These are phyloP conservation scores for Elmis aenea DNA, from an alignment of 2,888 invertebrate genomes.

Conservation along the genomic window DNA sequence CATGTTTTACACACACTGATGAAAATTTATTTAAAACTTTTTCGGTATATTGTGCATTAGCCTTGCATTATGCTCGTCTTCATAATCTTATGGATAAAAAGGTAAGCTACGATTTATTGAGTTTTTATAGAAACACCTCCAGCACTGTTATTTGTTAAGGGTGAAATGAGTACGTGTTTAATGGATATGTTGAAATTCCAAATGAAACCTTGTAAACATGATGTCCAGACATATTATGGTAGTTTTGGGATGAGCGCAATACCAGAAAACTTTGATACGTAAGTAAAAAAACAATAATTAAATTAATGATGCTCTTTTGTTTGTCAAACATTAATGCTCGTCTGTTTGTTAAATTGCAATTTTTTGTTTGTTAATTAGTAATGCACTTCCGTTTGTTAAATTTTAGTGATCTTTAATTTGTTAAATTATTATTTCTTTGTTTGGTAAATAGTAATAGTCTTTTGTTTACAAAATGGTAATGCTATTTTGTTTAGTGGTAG, in stretches of 20 bases:
- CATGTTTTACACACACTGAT: slow-evolving; percentile 50
- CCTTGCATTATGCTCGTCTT: slow-evolving; percentile 54
- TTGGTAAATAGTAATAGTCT: too few relatives aligned
- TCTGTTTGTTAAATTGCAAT: too few relatives aligned
- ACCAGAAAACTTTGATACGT: slow-evolving; percentile 50
- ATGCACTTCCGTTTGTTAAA: too few relatives aligned
- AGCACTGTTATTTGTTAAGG: slow-evolving; percentile 10
- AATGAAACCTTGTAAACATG: slow-evolving; percentile 52
- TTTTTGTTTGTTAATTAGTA: too few relatives aligned
- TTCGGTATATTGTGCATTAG: slow-evolving; percentile 54
- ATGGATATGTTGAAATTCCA: slow-evolving; percentile 47
- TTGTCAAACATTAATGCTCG: too few relatives aligned
- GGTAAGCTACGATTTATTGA: slow-evolving; percentile 32
- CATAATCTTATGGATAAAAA: slow-evolving; percentile 49
- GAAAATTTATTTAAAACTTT: slow-evolving; percentile 54
- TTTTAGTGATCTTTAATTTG: too few relatives aligned
- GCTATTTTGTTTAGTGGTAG: too few relatives aligned
- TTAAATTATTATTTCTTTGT: too few relatives aligned
- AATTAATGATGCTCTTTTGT: background rate
- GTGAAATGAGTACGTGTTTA: slow-evolving; percentile 9
- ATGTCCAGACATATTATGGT: slow-evolving; percentile 47
- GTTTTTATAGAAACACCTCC: slow-evolving; percentile 5
- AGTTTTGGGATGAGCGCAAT: slow-evolving; percentile 43
- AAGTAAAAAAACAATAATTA: slow-evolving; percentile 18
- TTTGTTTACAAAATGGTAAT: too few relatives aligned